These are phyloP conservation scores for Bombus polaris DNA, from an alignment of 1,140 invertebrate species.

Conservation along the genomic window DNA sequence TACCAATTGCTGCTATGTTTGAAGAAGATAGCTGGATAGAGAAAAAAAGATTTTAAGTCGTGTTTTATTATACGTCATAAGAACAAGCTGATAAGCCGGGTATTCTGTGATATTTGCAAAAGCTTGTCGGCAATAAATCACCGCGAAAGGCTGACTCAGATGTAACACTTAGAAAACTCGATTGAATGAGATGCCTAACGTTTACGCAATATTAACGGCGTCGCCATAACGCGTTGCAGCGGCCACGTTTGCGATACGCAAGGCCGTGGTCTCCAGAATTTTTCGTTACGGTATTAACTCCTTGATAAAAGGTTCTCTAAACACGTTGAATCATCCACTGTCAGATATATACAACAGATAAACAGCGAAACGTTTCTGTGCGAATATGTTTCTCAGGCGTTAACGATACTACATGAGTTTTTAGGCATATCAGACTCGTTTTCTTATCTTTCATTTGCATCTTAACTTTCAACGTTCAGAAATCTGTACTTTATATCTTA, in stretches of 20 bases:
- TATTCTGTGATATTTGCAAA: slow-evolving; percentile 3
- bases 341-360: neutral
- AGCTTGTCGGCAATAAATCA: slow-evolving; percentile 17
- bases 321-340: neutral
- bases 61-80: neutral
- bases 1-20: neutral
- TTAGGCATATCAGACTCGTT: neutral
- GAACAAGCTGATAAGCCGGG: neutral
- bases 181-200: slow-evolving; percentile 49
- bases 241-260: slow-evolving; percentile 7
- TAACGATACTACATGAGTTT: neutral
- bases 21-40: too few species aligned
- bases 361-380: too few species aligned
- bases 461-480: too few species aligned
- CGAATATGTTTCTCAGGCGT: neutral
- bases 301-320: neutral
- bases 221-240: slow-evolving; percentile 5
- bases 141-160: slow-evolving; percentile 22
- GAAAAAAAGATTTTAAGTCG: too few species aligned
- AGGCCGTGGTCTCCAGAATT: slow-evolving; percentile 40
- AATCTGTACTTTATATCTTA: too few species aligned
- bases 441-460: neutral
- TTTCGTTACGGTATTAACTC: slow-evolving; percentile 3
- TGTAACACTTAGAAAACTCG: slow-evolving; percentile 36
- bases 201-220: slow-evolving; percentile 36